Evolutionary conservation across 2,888 invertebrate species (phyloP), one percentile per base, ranked within the genome.

Genomic region (Sialis lutaria): DNA sequence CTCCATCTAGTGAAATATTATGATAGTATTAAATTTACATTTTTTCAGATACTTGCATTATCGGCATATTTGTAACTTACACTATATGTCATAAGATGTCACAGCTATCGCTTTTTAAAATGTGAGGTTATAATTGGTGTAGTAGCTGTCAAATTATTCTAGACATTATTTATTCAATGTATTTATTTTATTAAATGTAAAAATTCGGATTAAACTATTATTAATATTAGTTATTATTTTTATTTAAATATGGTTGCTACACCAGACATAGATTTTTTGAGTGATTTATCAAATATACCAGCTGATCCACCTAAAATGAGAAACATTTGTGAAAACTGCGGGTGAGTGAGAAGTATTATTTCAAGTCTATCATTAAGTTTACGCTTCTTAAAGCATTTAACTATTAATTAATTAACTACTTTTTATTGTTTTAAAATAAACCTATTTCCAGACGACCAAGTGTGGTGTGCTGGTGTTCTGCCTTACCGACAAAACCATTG

Each of bases 401-500:
- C 32, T 48, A 40, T 32, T 30, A 8, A 13, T 9, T 9, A 8
- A 9, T 9, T 40, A 13, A 43, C 1, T 8, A 4, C 1, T 9
- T 43, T 12, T n/a, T n/a, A 43, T 42, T 9, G 33, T 12, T 40
- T 31, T 10, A 40, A 30, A 46, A 37, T 41, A 8, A 42, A 33
- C 6, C 33, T 33, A 33, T 35, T 63, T 69, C 52, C 59, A 92
- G 92, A 53, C 75, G 92, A 53, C 93, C 93, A 4, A 62, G 68
- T 33, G 75, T 74, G 40, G 91, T 91, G n/a, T 93, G 93, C 61
- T 93, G 91, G 88, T 93, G 92, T 64, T 70, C 75, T 35, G 85
- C 81, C 40, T 67, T 93, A 50, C 91, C 92, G 6, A 67, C 74
- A 46, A 72, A 75, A 46, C 80, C 76, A 41, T 59, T 92, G 32